These are phyloP conservation scores for Drosophila meridionalis DNA, from an alignment of 2,888 invertebrate species.

Conservation along the genomic window DNA sequence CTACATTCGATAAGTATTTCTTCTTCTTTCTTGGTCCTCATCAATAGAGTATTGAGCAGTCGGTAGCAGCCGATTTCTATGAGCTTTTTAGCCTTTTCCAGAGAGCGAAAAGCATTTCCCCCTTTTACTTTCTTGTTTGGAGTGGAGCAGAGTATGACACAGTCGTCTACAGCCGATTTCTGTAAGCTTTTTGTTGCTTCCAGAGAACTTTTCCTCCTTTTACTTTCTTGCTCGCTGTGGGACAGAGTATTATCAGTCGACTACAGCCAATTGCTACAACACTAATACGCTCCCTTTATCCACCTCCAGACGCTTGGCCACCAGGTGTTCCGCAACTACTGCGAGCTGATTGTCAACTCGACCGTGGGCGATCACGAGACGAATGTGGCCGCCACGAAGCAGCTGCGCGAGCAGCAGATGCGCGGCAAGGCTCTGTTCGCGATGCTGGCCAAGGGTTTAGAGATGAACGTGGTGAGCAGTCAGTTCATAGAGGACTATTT, in stretches of 20 bases:
- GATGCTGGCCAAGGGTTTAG: slow-evolving; percentile 16
- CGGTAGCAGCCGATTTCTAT: not conserved
- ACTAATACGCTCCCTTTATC: not conserved
- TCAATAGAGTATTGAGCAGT: not conserved
- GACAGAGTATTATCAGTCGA: no score
- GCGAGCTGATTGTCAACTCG: not conserved
- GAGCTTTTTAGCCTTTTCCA: not conserved
- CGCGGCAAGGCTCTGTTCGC: slow-evolving; percentile 35
- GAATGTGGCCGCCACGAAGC: not conserved
- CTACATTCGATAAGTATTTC: no score
- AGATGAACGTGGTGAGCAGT: slow-evolving; percentile 14
- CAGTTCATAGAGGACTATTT: slow-evolving; percentile 30
- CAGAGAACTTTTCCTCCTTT: no score
- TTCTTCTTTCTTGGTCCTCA: no score
- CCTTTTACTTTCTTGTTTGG: not conserved
- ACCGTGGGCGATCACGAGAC: not conserved
- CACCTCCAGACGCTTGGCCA: slow-evolving; percentile 38
- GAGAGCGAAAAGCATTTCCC: not conserved
- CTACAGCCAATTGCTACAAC: no score
- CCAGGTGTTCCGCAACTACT: slow-evolving; percentile 31
- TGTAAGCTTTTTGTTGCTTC: no score
- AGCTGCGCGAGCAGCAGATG: slow-evolving; percentile 31
- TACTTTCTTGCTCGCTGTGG: no score
- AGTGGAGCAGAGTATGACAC: not conserved
- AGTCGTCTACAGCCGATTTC: not conserved